phyloP scores from a whole-genome alignment of 1,140 invertebrate genomes.

The Achatina immaculata region DNA sequence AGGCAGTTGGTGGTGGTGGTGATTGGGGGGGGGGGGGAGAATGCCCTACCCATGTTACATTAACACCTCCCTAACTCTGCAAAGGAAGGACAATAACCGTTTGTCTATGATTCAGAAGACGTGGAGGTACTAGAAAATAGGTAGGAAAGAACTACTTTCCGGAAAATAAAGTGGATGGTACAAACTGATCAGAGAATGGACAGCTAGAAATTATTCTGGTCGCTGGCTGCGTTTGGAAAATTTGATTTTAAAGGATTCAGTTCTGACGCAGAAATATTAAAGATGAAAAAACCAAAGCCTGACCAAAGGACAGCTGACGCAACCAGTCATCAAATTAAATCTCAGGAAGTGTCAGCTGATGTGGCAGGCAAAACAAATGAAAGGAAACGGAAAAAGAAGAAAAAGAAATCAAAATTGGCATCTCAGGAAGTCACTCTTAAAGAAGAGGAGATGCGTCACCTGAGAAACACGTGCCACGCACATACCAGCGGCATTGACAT shows the following conservation, averaged over 20 bases:
- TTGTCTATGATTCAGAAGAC: too few relatives aligned
- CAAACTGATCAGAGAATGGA: background rate
- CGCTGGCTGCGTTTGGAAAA: constrained; percentile 78
- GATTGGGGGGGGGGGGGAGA: too few relatives aligned
- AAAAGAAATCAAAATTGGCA: constrained; percentile 4
- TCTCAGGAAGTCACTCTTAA: background rate
- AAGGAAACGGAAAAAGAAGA: constrained; percentile 26
- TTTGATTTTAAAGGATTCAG: constrained; percentile 77
- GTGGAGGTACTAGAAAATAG: too few relatives aligned
- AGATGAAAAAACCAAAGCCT: constrained; percentile 24
- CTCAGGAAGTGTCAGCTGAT: background rate
- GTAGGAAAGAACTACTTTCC: too few relatives aligned
- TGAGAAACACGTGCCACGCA: constrained; percentile 83
- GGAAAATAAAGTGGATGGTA: background rate
- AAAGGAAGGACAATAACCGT: too few relatives aligned
- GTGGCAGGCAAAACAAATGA: background rate
- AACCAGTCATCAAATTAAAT: background rate
- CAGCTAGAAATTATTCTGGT: constrained; percentile 75
- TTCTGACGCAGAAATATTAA: constrained; percentile 65
- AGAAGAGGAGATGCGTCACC: constrained; percentile 75
- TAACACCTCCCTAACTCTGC: too few relatives aligned
- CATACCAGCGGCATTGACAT: constrained; percentile 82
- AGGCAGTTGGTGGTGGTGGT: too few relatives aligned
- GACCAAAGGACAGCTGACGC: background rate
- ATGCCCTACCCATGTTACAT: too few relatives aligned